Base-by-base conservation (phyloP, 2,888 invertebrate species). In the Entomobrya proxima region DNA sequence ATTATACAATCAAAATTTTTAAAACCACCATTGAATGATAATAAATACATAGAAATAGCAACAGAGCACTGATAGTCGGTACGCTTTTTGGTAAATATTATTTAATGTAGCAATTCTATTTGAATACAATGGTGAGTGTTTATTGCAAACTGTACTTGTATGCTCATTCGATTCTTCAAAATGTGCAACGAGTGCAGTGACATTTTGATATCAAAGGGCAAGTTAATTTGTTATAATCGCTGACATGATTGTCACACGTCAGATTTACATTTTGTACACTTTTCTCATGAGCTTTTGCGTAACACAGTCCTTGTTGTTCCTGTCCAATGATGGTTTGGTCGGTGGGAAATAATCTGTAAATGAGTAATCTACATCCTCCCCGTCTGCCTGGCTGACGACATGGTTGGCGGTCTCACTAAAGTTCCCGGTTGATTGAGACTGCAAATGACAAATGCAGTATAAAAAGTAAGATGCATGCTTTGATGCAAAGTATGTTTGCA, bases 311-410 rank as follows among this genome's bases (percentile, higher is more conserved):
- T n/a, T 30, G 1, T 32, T 27, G 27, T 27, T 55, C 18, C 55
- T 55, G 27, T 27, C 27, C 55, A 55, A 55, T 27, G 24, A 27
- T 55, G 13, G 27, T 55, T 55, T 55, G 55, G 6, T 55, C 50
- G 21, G 52, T 55, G 55, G 55, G 55, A 55, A 55, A 55, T 55
- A 55, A 11, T 55, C 55, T 76, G 50, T 40, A 55, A 55, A 75
- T 52, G 55, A 75, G 55, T 55, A 77, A 32, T 79, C 67, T 79
- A 18, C 78, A 79, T 79, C 64, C 67, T 79, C 18, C 35, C 37
- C 15, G 13, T 11, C 55, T 61, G 32, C 61, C 32, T 61, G 13
- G 7, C 58, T 32, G 61, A 61, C 61, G 61, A 61, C 61, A 32
- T 61, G 27, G 11, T 32, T 61, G n/a, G 6, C 4, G 15, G 61